A percentile compares a stretch with the other conserved stretches of the same genome.
These are phyloP conservation scores for Bombus polaris DNA, from an alignment of 1,140 invertebrate species.

Conservation along the genomic window DNA sequence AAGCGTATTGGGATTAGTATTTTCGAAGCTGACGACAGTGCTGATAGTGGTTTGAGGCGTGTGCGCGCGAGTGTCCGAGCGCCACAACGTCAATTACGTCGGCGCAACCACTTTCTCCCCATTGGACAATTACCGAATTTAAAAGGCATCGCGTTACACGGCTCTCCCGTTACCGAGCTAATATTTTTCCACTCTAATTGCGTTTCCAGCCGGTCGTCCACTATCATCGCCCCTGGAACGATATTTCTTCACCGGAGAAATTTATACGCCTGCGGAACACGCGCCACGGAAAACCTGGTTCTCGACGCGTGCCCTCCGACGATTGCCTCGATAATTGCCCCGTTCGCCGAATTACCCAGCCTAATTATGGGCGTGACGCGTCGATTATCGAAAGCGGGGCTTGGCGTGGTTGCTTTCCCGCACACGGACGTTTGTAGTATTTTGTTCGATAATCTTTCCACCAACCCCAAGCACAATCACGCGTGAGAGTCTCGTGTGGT, in stretches of 20 bases:
- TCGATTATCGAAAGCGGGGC: slow-evolving; percentile 17
- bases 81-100: slow-evolving; percentile 29
- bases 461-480: no score
- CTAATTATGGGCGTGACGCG: slow-evolving; percentile 19
- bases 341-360: slow-evolving; percentile 10
- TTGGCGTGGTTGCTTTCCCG: neutral
- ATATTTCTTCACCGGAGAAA: slow-evolving; percentile 52
- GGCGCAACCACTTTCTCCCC: slow-evolving; percentile 44
- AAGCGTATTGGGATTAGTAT: slow-evolving; percentile 39
- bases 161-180: slow-evolving; percentile 64
- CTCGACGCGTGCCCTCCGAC: neutral
- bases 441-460: neutral
- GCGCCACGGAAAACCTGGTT: neutral
- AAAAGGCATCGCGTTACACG: slow-evolving; percentile 66
- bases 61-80: neutral
- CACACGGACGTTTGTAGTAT: neutral
- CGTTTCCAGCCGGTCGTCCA: slow-evolving; percentile 8
- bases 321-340: slow-evolving; percentile 30
- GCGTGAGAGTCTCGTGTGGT: no score
- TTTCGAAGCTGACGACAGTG: slow-evolving; percentile 58
- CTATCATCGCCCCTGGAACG: neutral
- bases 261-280: slow-evolving; percentile 33
- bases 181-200: slow-evolving; percentile 69
- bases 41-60: neutral
- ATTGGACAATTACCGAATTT: slow-evolving; percentile 66